Conservation (phyloP, 1,140 invertebrate species). For the Diuraphis noxia region DNA sequence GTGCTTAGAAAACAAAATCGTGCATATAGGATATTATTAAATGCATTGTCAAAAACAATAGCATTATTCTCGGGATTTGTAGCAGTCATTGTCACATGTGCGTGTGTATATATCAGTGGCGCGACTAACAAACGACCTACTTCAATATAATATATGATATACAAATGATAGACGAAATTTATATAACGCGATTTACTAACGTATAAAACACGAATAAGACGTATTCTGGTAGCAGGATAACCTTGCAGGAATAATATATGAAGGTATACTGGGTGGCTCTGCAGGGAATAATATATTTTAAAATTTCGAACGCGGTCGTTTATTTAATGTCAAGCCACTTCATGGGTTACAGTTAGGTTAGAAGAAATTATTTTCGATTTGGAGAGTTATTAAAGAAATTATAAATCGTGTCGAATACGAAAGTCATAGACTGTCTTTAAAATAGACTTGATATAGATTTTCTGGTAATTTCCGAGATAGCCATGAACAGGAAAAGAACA, state of each 20-base stretch:
- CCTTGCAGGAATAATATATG: background rate
- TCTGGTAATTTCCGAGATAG: background rate
- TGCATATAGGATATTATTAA: background rate
- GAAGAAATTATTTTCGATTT: background rate
- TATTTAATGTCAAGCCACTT: background rate
- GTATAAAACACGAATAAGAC: background rate
- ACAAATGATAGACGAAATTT: background rate
- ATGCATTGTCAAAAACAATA: background rate
- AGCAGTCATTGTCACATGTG: background rate
- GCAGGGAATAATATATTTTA: background rate
- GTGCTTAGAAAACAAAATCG: background rate
- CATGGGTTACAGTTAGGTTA: background rate
- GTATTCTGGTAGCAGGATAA: background rate
- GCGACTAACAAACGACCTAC: constrained; percentile 24
- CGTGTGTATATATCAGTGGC: background rate
- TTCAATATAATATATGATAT: constrained; percentile 20
- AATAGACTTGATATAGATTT: background rate
- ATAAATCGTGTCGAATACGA: background rate
- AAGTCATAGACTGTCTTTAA: background rate
- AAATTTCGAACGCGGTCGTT: background rate
- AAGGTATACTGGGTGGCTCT: background rate
- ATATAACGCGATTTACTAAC: constrained; percentile 4
- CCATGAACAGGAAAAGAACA: background rate
- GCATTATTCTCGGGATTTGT: constrained; percentile 1
- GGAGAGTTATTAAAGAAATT: background rate